Conservation (phyloP, 2,797 vertebrate genomes). For the Coracias cyanogaster region DNA sequence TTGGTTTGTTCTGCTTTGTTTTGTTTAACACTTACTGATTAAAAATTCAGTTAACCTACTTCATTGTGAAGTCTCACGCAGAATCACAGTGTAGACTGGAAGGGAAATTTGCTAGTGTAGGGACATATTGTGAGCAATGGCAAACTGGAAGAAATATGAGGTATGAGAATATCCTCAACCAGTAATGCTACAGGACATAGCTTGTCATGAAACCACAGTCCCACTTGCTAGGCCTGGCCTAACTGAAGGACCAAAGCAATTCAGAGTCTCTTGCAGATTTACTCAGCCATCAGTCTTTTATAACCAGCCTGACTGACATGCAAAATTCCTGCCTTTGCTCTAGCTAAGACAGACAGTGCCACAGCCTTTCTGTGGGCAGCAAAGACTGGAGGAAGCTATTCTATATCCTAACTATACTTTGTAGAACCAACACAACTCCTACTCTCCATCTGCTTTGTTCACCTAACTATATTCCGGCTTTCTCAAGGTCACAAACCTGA, state of each 20-base stretch:
- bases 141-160: background rate
- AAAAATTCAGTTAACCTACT: background rate
- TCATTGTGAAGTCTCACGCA: background rate
- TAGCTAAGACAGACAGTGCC: background rate
- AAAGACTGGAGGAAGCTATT: background rate
- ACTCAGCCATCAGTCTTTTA: background rate
- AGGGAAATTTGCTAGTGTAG: background rate
- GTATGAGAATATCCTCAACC: background rate
- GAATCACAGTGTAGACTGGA: background rate
- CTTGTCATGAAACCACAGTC: background rate
- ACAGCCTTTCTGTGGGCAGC: background rate
- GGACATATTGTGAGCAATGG: background rate
- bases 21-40: background rate
- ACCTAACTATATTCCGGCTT: background rate
- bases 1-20: background rate
- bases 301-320: background rate
- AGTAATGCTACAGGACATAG: background rate
- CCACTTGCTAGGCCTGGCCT: background rate
- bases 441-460: background rate
- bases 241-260: background rate
- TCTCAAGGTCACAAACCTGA: background rate
- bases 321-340: background rate
- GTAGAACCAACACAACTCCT: background rate
- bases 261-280: background rate
- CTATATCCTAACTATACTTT: background rate